A percentile compares a stretch with the other conserved stretches of the same genome.
These are phyloP conservation scores for Desmodus rotundus DNA, from an alignment of 2,113 vertebrate genomes.

Conservation along the genomic window DNA sequence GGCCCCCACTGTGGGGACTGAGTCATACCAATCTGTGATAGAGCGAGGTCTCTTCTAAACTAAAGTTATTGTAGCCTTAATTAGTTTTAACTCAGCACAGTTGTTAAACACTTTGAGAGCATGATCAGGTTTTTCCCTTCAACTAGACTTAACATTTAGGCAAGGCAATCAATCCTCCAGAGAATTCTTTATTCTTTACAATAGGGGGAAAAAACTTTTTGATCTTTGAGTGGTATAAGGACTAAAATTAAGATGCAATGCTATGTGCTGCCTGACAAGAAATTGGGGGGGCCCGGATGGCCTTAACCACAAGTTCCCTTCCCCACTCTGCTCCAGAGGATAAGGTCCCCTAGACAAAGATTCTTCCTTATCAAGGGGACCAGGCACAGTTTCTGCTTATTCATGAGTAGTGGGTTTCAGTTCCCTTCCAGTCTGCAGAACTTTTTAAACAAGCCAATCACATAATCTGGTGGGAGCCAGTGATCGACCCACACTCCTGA, in stretches of 20 bases:
- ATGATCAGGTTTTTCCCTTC: background rate
- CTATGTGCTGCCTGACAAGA: background rate
- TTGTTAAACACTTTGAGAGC: background rate
- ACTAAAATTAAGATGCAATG: background rate
- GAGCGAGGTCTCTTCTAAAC: background rate
- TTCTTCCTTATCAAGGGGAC: conserved; percentile 21
- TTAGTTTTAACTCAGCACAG: background rate
- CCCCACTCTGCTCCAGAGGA: background rate
- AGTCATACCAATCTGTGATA: background rate
- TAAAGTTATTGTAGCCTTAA: background rate
- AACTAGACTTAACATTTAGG: background rate
- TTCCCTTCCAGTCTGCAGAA: background rate
- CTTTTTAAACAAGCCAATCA: background rate
- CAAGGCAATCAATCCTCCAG: background rate
- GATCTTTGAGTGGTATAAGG: background rate
- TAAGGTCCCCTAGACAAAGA: background rate
- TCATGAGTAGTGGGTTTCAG: background rate
- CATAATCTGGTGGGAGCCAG: background rate
- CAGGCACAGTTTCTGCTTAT: background rate
- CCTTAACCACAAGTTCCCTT: background rate
- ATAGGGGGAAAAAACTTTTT: background rate
- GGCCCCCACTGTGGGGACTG: background rate
- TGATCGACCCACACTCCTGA: no score
- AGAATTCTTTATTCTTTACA: background rate
- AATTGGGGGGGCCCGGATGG: background rate